Conservation (phyloP, 2,113 vertebrate genomes). For the Clarias gariepinus region DNA sequence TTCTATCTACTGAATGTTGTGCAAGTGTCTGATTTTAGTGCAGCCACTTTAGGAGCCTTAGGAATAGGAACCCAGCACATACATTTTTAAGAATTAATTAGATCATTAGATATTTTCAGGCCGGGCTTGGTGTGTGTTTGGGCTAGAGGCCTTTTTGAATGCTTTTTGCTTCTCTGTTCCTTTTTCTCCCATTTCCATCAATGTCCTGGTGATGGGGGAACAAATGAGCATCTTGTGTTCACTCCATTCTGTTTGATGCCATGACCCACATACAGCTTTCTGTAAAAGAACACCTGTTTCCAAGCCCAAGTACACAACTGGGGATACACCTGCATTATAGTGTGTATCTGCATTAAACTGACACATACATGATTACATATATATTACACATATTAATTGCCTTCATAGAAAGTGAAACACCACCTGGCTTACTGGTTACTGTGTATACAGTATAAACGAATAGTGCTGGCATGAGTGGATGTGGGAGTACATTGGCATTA, state of each 20-base stretch:
- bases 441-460: neutral
- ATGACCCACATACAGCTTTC: slow-evolving; percentile 47
- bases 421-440: slow-evolving; percentile 9
- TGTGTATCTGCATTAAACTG: neutral
- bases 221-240: neutral
- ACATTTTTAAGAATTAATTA: slow-evolving; percentile 48
- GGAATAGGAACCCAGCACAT: slow-evolving; percentile 22
- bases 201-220: slow-evolving; percentile 20
- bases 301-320: slow-evolving; percentile 23
- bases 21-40: slow-evolving; percentile 37
- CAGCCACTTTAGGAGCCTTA: neutral
- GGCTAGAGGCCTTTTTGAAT: slow-evolving; percentile 25
- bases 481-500: slow-evolving; percentile 3
- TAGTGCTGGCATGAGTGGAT: neutral
- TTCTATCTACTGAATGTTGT: slow-evolving; percentile 37
- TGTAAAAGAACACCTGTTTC: slow-evolving; percentile 53
- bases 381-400: slow-evolving; percentile 6
- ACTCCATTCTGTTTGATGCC: neutral
- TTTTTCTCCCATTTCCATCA: neutral
- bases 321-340: slow-evolving; percentile 34
- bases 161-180: slow-evolving; percentile 6
- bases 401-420: slow-evolving; percentile 11
- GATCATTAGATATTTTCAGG: slow-evolving; percentile 49
- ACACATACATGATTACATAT: slow-evolving; percentile 15
- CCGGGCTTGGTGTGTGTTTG: slow-evolving; percentile 37